Percentiles rank a stretch among this genome's conserved stretches.
These are phyloP conservation scores for Chaetorhynchus papuensis DNA, from an alignment of 2,113 vertebrate species.

Conservation along the genomic window DNA sequence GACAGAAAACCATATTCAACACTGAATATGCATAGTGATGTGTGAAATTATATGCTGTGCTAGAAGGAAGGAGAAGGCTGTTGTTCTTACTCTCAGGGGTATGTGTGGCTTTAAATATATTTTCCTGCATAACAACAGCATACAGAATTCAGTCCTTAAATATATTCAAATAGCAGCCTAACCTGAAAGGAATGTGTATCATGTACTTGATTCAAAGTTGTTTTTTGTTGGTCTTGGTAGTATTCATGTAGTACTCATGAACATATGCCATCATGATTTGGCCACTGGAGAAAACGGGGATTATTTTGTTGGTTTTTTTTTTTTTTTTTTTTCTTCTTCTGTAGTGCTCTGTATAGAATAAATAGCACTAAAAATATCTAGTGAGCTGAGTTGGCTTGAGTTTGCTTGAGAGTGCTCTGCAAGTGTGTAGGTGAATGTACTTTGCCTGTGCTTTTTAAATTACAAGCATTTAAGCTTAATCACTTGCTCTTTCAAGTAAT, in stretches of 20 bases:
- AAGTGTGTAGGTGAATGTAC: neutral
- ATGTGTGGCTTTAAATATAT: neutral
- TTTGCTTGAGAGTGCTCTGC: neutral
- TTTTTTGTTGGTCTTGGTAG: neutral
- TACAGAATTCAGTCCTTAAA: neutral
- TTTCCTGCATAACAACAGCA: neutral
- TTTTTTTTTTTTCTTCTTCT: neutral
- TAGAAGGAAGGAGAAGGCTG: neutral
- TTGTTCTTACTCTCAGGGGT: neutral
- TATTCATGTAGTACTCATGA: neutral
- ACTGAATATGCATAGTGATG: neutral
- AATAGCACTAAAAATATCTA: neutral
- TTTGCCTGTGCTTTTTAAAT: conserved; percentile 21
- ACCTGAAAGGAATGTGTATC: neutral
- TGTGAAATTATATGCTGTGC: neutral
- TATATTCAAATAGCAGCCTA: neutral
- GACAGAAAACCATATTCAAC: neutral
- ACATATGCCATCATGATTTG: neutral
- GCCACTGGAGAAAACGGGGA: neutral
- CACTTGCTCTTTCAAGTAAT: conserved; percentile 19
- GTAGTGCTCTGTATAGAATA: neutral
- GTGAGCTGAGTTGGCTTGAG: neutral
- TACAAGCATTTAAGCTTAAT: conserved; percentile 10
- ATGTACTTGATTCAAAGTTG: neutral
- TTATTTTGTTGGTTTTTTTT: neutral